Percentiles rank a stretch among this genome's conserved stretches.
These are phyloP conservation scores for Drosophila repleta DNA, from an alignment of 1,140 invertebrate genomes.

Conservation along the genomic window DNA sequence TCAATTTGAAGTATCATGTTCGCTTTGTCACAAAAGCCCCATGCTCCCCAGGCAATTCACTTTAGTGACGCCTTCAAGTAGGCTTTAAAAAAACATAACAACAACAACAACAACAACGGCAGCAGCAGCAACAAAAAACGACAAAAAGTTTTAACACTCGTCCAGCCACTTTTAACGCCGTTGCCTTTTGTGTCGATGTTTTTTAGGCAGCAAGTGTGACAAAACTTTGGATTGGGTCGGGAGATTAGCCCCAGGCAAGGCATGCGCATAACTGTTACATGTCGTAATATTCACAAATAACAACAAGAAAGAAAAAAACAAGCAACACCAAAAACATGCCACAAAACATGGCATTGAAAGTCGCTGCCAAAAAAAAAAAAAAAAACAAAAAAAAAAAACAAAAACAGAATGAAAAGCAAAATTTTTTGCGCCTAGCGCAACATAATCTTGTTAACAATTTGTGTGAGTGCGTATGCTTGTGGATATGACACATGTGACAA, in stretches of 20 bases:
- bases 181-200: constrained; percentile 32
- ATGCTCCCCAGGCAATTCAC: constrained; percentile 14
- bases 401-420: constrained; percentile 52
- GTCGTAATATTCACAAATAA: constrained; percentile 72
- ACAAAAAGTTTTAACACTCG: constrained; percentile 39
- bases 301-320: constrained; percentile 37
- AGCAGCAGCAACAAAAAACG: not conserved
- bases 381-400: constrained; percentile 12
- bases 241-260: constrained; percentile 18
- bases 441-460: constrained; percentile 80
- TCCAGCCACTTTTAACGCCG: constrained; percentile 32
- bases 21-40: not conserved
- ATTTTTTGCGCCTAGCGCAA: constrained; percentile 41
- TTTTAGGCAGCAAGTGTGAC: constrained; percentile 37
- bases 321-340: constrained; percentile 54
- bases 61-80: constrained; percentile 34
- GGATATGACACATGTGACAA: constrained; percentile 35
- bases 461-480: constrained; percentile 27
- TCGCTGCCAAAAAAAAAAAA: constrained; percentile 53
- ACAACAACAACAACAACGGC: constrained; percentile 9
- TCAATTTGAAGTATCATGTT: constrained; percentile 8
- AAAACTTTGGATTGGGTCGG: constrained; percentile 9
- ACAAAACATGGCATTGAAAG: constrained; percentile 70
- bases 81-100: constrained; percentile 28
- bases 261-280: constrained; percentile 67